Evolutionary conservation across 2,888 invertebrate genomes (phyloP).

Genomic region (Thera obeliscata): DNA sequence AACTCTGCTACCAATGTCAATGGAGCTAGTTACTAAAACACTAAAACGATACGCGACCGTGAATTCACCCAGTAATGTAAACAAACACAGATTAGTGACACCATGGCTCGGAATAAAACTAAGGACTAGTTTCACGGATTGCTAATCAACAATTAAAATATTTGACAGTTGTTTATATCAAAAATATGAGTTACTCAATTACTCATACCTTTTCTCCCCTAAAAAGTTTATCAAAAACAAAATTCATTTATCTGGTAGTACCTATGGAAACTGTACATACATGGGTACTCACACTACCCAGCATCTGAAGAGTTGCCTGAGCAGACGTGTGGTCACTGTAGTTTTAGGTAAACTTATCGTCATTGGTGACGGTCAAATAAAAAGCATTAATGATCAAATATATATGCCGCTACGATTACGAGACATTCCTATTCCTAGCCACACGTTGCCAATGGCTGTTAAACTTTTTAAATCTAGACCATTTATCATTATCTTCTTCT

Average conservation of each 20-base stretch:
- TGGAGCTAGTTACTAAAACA: neutral
- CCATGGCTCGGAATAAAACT: neutral
- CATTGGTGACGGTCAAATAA: constrained; percentile 50
- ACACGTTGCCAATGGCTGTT: constrained; percentile 39
- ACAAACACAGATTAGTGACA: constrained; percentile 7
- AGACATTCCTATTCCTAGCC: constrained; percentile 50
- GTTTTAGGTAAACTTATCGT: constrained; percentile 47
- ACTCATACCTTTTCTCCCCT: too few species aligned
- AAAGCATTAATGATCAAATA: constrained; percentile 43
- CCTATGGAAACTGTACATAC: too few species aligned
- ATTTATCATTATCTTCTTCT: too few species aligned
- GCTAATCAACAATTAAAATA: too few species aligned
- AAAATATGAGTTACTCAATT: too few species aligned
- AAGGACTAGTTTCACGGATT: too few species aligned
- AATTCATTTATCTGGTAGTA: too few species aligned
- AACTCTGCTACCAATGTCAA: too few species aligned
- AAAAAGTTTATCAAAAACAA: too few species aligned
- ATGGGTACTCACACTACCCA: too few species aligned
- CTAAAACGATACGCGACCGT: constrained; percentile 14
- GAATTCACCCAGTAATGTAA: constrained; percentile 14
- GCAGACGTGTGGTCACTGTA: constrained; percentile 22
- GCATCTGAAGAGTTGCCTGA: neutral
- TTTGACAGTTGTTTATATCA: too few species aligned
- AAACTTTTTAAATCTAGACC: too few species aligned
- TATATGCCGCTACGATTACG: constrained; percentile 52